Base-by-base conservation (phyloP, 2,888 invertebrate genomes). In the Dolomedes plantarius region DNA sequence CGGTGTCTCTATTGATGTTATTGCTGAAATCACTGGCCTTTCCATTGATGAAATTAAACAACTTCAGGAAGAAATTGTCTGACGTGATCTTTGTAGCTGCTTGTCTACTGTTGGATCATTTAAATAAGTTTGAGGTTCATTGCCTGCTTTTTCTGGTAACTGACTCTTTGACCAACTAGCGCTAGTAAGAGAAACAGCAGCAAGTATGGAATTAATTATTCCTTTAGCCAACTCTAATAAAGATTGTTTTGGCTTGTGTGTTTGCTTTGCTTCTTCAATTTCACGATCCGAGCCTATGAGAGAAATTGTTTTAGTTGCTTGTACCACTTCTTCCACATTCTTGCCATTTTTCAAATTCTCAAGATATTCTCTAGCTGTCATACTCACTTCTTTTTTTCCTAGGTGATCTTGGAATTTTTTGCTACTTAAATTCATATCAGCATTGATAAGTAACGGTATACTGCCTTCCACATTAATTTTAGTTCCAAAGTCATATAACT, bases 361-460 rank as follows among this genome's bases (percentile, higher is more conserved):
- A 79, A 71, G 79, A 79, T 79, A 79, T 71, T 79, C 79, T 72
- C 79, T 71, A 56, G 71, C 79, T 71, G 79, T 68, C 68, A 75
- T 75, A 64, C 75, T 75, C 6, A 77, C 23, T 77, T 79, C 28
- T 79, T 69, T 69, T 39, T 29, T 32, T 31, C 62, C 69, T 78
- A 78, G 39, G 29, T 78, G 19, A 69, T 78, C 71, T 69, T 68
- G 31, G 46, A 69, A 78, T 29, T 69, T 69, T 78, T 69, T 69
- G 19, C 78, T 78, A 28, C 46, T 69, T 69, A 78, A 69, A 71
- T 62, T 79, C 71, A 71, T 79, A 71, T 72, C 62, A 71, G 79
- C 71, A 71, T 71, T 71, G 19, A 71, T 79, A 79, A 79, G 79
- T 39, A 64, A 64, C 23, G 74, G 62, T 23, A 78, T 69, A 62